These are phyloP conservation scores for Saxicola maurus DNA, from an alignment of 2,797 vertebrate genomes.

Conservation along the genomic window DNA sequence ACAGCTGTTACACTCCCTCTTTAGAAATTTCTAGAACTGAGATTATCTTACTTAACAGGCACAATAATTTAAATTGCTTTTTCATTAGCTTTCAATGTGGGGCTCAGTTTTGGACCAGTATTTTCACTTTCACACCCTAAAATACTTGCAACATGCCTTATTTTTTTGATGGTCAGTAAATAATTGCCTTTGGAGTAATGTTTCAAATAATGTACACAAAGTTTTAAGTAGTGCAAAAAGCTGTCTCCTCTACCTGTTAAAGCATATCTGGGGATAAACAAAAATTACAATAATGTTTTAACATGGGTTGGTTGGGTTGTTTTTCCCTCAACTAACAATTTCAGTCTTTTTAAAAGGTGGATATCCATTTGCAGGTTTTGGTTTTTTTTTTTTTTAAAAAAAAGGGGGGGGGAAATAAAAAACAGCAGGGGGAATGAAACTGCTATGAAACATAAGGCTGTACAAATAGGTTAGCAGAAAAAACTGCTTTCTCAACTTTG, in stretches of 20 bases:
- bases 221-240: neutral
- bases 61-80: neutral
- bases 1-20: neutral
- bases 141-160: accelerated
- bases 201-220: neutral
- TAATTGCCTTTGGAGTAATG: neutral
- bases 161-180: neutral
- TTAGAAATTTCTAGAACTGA: neutral
- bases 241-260: neutral
- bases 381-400: too few species aligned
- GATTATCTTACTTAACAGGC: neutral
- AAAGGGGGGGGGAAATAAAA: accelerated
- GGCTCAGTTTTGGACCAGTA: neutral
- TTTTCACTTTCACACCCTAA: neutral
- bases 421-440: accelerated
- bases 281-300: neutral
- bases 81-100: neutral
- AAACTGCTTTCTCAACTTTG: neutral
- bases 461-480: neutral
- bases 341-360: neutral
- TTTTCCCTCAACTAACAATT: neutral
- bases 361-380: neutral
- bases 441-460: neutral
- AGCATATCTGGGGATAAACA: neutral
- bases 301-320: neutral